phyloP scores from a whole-genome alignment of 2,888 invertebrate species.

The Caenorhabditis wallacei region DNA sequence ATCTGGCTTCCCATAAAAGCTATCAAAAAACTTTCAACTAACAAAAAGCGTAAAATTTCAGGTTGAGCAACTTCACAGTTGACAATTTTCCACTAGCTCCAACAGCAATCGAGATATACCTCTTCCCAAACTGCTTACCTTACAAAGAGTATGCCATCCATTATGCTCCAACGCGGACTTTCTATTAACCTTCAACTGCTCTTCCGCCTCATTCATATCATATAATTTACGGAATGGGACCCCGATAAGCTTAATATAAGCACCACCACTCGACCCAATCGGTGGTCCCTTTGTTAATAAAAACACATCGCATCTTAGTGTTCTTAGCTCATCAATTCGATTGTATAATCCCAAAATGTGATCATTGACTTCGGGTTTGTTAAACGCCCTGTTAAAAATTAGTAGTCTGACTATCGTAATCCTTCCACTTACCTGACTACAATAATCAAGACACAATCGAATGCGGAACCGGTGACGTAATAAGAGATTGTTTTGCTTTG shows the following conservation, averaged over 20 bases:
- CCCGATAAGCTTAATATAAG: conserved; percentile 75
- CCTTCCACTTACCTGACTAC: conserved; percentile 72
- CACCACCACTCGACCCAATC: conserved; percentile 72
- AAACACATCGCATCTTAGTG: conserved; percentile 70
- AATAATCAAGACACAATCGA: conserved; percentile 69
- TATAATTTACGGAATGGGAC: conserved; percentile 74
- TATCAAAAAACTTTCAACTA: too few relatives aligned
- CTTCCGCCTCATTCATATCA: conserved; percentile 71
- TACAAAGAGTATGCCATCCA: conserved; percentile 66
- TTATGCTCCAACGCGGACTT: conserved; percentile 64
- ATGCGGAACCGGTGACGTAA: conserved; percentile 68
- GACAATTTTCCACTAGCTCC: too few relatives aligned
- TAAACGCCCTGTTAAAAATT: conserved; percentile 73
- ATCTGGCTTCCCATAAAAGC: too few relatives aligned
- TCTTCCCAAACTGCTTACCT: conserved; percentile 38
- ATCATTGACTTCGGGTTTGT: conserved; percentile 69
- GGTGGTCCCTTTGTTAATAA: conserved; percentile 74
- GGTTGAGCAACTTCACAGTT: too few relatives aligned
- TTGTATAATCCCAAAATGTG: conserved; percentile 74
- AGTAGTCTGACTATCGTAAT: too few relatives aligned
- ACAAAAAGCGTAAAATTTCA: too few relatives aligned
- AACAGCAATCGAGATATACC: background rate
- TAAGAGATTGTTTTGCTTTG: conserved; percentile 72
- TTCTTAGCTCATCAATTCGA: conserved; percentile 68
- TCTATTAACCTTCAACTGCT: conserved; percentile 66